Evolutionary conservation across 1,140 invertebrate genomes (phyloP).

Genomic region (Plutomurus gul): DNA sequence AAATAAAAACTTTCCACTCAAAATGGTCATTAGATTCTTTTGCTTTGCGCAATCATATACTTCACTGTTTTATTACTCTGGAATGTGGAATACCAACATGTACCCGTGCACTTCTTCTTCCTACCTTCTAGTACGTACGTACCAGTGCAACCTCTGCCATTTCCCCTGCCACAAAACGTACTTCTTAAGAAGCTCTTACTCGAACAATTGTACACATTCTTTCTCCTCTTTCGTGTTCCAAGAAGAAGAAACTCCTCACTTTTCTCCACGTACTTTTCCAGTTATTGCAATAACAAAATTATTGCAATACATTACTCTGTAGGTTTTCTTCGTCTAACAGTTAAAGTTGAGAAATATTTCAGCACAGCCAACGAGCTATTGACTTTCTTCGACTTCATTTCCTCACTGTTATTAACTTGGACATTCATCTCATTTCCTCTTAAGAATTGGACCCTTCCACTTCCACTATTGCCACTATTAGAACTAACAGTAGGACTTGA

Average conservation of each 20-base stretch:
- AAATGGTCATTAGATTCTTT: constrained; percentile 29
- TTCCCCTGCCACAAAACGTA: background rate
- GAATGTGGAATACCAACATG: background rate
- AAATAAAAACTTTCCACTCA: constrained; percentile 28
- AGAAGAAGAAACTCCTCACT: constrained; percentile 4
- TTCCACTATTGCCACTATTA: background rate
- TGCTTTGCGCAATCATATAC: constrained; percentile 8
- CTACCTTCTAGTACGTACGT: background rate
- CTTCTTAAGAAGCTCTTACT: background rate
- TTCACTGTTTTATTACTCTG: constrained; percentile 1
- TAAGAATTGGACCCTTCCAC: too few relatives aligned
- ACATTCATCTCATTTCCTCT: constrained; percentile 24
- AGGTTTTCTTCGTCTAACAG: background rate
- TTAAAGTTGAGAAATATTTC: constrained; percentile 18
- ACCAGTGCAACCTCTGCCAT: too few relatives aligned
- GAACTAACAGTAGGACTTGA: too few relatives aligned
- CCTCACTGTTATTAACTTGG: background rate
- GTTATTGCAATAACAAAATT: constrained; percentile 19
- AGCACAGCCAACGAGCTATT: constrained; percentile 3
- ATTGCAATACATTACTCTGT: constrained; percentile 20
- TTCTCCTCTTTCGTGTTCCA: background rate
- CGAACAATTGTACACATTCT: background rate
- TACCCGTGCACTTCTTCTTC: background rate
- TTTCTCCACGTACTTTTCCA: constrained; percentile 3
- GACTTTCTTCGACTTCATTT: constrained; percentile 18